Evolutionary conservation across 2,888 invertebrate genomes (phyloP).

Genomic region (Drosophila koepferae): DNA sequence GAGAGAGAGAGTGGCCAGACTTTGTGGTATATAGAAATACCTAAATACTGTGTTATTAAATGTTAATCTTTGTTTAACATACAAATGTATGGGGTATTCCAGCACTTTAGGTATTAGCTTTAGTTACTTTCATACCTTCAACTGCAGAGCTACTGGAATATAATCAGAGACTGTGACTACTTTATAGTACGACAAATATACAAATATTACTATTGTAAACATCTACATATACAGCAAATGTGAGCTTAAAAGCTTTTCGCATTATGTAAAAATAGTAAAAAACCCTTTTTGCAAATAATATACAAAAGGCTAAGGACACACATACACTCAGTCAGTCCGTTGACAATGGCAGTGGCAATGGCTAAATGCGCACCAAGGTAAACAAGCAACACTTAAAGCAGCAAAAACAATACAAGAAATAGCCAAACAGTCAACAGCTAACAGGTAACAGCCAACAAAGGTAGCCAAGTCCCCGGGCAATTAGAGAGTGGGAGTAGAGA

Average conservation of each 20-base stretch:
- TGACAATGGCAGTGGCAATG: slow-evolving; percentile 32
- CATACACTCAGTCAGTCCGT: slow-evolving; percentile 35
- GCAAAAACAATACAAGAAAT: slow-evolving; percentile 70
- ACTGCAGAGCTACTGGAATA: too few species aligned
- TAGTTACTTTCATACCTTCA: too few species aligned
- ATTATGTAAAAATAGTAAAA: neutral
- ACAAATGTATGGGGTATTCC: too few species aligned
- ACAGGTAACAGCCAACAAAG: slow-evolving; percentile 25
- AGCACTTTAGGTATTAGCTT: too few species aligned
- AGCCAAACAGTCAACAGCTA: slow-evolving; percentile 45
- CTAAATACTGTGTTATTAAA: too few species aligned
- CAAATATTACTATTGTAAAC: too few species aligned
- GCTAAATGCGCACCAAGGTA: slow-evolving; percentile 69
- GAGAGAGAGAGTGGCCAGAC: too few species aligned
- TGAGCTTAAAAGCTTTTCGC: neutral
- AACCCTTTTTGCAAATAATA: neutral
- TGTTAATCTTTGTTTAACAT: too few species aligned
- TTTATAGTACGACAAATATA: neutral
- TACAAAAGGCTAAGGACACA: slow-evolving; percentile 27
- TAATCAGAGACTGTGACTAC: neutral
- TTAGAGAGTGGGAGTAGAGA: neutral
- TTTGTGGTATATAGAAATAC: too few species aligned
- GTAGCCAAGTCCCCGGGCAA: slow-evolving; percentile 15
- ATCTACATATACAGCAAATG: neutral
- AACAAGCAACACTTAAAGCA: slow-evolving; percentile 77